Conservation (phyloP, 2,797 vertebrate species). For the Squalus acanthias region DNA sequence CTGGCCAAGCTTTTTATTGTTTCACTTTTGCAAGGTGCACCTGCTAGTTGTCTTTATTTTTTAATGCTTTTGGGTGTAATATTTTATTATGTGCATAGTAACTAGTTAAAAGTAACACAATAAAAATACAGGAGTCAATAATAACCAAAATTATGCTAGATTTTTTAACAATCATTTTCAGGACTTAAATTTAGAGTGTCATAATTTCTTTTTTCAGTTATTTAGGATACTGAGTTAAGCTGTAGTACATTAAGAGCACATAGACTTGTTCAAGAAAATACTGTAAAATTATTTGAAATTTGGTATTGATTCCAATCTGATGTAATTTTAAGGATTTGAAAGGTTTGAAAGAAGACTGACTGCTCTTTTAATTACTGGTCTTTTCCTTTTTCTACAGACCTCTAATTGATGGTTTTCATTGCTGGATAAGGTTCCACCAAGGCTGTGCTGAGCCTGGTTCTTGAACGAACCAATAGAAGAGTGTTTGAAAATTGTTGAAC, state of each 20-base stretch:
- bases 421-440: background rate
- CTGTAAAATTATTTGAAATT: no score
- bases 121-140: background rate
- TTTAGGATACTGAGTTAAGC: no score
- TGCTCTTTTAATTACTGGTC: background rate
- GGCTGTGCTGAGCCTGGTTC: conserved; percentile 47
- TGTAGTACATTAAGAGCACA: no score
- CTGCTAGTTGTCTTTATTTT: background rate
- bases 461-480: conserved; percentile 60
- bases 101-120: background rate
- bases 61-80: no score
- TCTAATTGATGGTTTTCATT: background rate
- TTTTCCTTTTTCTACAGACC: background rate
- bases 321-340: background rate
- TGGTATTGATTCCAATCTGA: no score
- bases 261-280: no score
- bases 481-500: conserved; percentile 55
- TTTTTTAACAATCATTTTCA: no score
- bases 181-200: no score
- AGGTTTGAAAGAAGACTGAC: background rate
- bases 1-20: background rate
- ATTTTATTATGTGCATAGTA: background rate
- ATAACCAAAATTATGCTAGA: background rate
- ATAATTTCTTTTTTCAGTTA: no score
- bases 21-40: background rate